These are phyloP conservation scores for Rhaphigaster nebulosa DNA, from an alignment of 2,888 invertebrate species.

Conservation along the genomic window DNA sequence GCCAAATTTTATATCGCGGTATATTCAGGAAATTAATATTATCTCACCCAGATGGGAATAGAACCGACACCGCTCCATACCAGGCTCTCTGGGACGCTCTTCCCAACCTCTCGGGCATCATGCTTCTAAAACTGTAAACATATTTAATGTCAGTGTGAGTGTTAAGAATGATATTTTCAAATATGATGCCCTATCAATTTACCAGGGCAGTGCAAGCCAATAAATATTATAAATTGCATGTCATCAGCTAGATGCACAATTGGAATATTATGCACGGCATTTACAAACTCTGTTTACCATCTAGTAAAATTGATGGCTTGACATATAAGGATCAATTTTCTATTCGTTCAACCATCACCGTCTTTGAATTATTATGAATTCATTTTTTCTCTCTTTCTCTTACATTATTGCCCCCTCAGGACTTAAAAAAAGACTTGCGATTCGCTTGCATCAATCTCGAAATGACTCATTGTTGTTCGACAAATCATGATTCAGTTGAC, in stretches of 20 bases:
- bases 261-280: background rate
- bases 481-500: background rate
- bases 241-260: background rate
- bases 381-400: background rate
- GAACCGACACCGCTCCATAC: background rate
- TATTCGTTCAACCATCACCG: background rate
- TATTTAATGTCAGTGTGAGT: background rate
- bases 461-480: background rate
- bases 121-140: too few relatives aligned
- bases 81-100: background rate
- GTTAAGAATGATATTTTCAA: background rate
- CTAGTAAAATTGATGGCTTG: background rate
- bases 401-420: background rate
- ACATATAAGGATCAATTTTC: slow-evolving; percentile 8
- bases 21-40: too few relatives aligned
- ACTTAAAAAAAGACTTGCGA: background rate
- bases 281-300: background rate
- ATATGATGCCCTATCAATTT: background rate
- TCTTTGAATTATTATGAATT: background rate
- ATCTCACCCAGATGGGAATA: background rate
- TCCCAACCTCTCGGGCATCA: background rate
- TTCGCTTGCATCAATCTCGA: background rate
- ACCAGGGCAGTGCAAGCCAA: background rate
- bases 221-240: background rate
- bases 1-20: too few relatives aligned